Conservation (phyloP, 2,888 invertebrate genomes). For the Callosobruchus maculatus region DNA sequence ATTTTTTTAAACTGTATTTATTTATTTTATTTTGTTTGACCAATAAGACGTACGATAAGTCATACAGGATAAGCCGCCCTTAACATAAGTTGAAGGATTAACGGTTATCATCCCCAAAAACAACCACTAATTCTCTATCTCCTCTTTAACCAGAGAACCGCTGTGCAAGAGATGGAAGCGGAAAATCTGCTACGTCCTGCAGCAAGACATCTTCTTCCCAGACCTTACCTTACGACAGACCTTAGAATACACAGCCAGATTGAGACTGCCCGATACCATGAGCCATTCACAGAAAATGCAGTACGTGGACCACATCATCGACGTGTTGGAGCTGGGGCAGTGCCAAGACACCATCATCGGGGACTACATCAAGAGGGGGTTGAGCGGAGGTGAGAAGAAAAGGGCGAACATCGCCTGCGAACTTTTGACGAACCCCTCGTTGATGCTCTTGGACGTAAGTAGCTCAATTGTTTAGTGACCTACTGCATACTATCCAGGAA, state of each 20-base stretch:
- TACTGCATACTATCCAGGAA: no score
- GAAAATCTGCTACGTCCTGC: slow-evolving; percentile 76
- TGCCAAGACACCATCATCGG: slow-evolving; percentile 79
- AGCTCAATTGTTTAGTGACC: neutral
- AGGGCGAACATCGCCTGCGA: slow-evolving; percentile 80
- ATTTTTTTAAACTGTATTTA: no score
- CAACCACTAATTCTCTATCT: neutral
- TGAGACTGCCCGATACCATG: slow-evolving; percentile 68
- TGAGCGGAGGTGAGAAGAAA: slow-evolving; percentile 82
- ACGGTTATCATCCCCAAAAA: neutral
- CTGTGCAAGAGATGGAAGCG: slow-evolving; percentile 59
- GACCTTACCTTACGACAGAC: slow-evolving; percentile 75
- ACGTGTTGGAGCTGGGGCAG: slow-evolving; percentile 67
- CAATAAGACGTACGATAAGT: no score
- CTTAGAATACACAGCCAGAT: slow-evolving; percentile 59
- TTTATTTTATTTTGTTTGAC: no score
- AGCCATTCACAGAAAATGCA: slow-evolving; percentile 69
- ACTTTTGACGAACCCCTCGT: slow-evolving; percentile 72
- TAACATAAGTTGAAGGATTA: no score
- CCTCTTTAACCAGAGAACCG: slow-evolving; percentile 30
- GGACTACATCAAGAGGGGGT: slow-evolving; percentile 68
- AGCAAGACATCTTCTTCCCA: slow-evolving; percentile 79
- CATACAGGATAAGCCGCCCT: no score
- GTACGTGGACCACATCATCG: slow-evolving; percentile 73
- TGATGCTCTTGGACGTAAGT: slow-evolving; percentile 77